These are phyloP conservation scores for Enteromius treurensis DNA, from an alignment of 2,797 vertebrate genomes.

Conservation along the genomic window DNA sequence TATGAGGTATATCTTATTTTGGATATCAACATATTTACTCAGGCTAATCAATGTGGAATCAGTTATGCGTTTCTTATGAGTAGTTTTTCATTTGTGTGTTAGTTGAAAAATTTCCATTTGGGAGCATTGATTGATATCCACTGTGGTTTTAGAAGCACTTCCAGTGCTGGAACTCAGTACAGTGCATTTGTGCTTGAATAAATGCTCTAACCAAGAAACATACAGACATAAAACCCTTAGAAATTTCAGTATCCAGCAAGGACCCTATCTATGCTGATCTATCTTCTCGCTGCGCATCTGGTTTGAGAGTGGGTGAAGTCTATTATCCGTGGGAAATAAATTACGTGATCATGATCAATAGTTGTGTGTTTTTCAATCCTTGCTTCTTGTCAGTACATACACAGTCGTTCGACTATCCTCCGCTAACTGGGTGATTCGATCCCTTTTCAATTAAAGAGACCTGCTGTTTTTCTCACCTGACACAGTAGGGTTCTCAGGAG, in stretches of 20 bases:
- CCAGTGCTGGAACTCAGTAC: background rate
- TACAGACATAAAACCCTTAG: background rate
- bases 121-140: slow-evolving; percentile 3
- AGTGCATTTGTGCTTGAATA: background rate
- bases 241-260: background rate
- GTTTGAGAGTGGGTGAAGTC: slow-evolving; percentile 15
- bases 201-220: background rate
- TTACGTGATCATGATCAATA: slow-evolving; percentile 34
- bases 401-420: slow-evolving; percentile 30
- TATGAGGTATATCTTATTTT: background rate
- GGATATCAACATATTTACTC: slow-evolving; percentile 26
- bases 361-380: slow-evolving; percentile 14
- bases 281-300: background rate
- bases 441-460: slow-evolving; percentile 56
- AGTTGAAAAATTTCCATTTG: slow-evolving; percentile 4
- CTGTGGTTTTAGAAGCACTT: slow-evolving; percentile 6
- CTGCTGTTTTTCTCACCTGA: slow-evolving; percentile 48
- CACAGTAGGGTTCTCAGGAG: slow-evolving; percentile 47
- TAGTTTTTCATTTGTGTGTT: slow-evolving; percentile 32
- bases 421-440: slow-evolving; percentile 46
- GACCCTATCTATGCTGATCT: background rate
- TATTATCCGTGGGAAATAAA: slow-evolving; percentile 27
- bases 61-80: background rate
- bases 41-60: slow-evolving; percentile 27
- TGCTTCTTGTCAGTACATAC: slow-evolving; percentile 32